Base-by-base conservation (phyloP, 2,888 invertebrate species). In the Apeira syringaria region DNA sequence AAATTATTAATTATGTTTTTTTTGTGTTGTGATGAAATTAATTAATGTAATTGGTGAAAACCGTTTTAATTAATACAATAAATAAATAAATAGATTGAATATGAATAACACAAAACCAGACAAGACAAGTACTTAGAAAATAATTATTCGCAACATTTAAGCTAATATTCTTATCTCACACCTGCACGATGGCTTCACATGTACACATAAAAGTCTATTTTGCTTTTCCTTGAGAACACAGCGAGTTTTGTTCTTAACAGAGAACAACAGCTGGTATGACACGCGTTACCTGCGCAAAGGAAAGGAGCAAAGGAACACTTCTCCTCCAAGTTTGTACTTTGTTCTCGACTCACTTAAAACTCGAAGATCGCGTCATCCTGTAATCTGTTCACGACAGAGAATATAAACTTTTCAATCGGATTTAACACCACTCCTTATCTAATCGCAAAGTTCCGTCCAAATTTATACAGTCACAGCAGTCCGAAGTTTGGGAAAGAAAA, bases 391-490 rank as follows among this genome's bases (percentile, higher is more conserved):
- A 65, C 67, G 53, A 64, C 64, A 67, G 70, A 68, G 74, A 68
- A 68, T 67, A 69, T 56, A 75, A 86, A 84, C 77, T 83, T 83
- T 69, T 65, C 79, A 80, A 84, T 84, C 75, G 74, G 78, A 79
- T 80, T 77, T 70, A 71, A 77, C 78, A 75, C 68, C 56, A 64
- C 67, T 73, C 66, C 74, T 80, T 82, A 80, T 80, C 77, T 80
- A 74, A 82, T 78, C 83, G 73, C 47, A 56, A 79, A 82, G 74
- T 80, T 74, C 61, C 70, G 77, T 77, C 77, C 67, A 80, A 81
- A 75, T 80, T 80, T 74, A 73, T 75, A 74, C 66, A 66, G 27
- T 53, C 20, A 48, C 43, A 47, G 43, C 24, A 31, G 15, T n/a
- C n/a, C n/a, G n/a, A n/a, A 47, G 39, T 53, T 51, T 33, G 17